phyloP scores from a whole-genome alignment of 2,888 invertebrate species.

The Dione juno region DNA sequence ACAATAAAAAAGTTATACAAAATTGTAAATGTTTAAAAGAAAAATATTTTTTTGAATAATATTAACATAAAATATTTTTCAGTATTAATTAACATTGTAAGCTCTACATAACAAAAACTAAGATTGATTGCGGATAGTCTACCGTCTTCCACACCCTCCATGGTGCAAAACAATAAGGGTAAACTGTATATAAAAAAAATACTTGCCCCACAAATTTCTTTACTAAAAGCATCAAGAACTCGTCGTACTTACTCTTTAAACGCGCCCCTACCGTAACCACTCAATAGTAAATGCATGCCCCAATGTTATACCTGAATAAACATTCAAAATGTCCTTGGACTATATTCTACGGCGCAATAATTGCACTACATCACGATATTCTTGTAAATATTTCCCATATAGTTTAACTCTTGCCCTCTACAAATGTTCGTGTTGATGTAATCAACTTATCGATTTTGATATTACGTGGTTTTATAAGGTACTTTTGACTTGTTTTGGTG shows the following conservation, averaged over 20 bases:
- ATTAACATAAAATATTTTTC: no score
- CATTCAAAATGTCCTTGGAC: slow-evolving; percentile 67
- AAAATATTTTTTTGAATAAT: no score
- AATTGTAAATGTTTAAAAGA: no score
- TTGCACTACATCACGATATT: slow-evolving; percentile 77
- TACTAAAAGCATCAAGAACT: slow-evolving; percentile 11
- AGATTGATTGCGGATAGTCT: no score
- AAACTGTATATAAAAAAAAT: not conserved
- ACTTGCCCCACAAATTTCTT: not conserved
- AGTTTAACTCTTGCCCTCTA: slow-evolving; percentile 49
- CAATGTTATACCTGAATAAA: slow-evolving; percentile 33
- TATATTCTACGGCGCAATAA: slow-evolving; percentile 70
- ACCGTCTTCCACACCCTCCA: no score
- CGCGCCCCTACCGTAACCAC: slow-evolving; percentile 18
- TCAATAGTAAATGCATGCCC: slow-evolving; percentile 30
- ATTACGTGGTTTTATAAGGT: slow-evolving; percentile 50
- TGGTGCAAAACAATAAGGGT: not conserved
- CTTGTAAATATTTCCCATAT: slow-evolving; percentile 52
- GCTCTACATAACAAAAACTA: no score
- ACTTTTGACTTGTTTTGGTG: slow-evolving; percentile 41
- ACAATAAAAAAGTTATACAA: no score
- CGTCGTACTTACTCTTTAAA: not conserved
- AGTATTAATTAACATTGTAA: no score
- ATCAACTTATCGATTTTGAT: slow-evolving; percentile 55
- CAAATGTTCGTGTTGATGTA: slow-evolving; percentile 49